Evolutionary conservation across 2,888 invertebrate genomes (phyloP).

Genomic region (Plagodis pulveraria): DNA sequence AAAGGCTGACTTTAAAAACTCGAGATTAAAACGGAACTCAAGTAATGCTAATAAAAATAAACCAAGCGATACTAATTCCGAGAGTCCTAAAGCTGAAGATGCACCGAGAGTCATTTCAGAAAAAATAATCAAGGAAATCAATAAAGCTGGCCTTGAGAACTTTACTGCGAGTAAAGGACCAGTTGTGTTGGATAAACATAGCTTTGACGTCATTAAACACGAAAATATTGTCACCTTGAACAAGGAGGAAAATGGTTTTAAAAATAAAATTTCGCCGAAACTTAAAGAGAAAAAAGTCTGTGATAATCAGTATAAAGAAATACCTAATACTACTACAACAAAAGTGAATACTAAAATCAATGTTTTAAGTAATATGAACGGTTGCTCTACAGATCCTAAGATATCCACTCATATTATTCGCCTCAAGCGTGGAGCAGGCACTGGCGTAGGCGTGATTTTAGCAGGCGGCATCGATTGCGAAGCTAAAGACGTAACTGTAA

Average conservation of each 20-base stretch:
- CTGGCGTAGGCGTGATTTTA: conserved; percentile 94
- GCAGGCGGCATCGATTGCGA: conserved; percentile 96
- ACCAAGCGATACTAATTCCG: conserved; percentile 60
- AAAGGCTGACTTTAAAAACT: conserved; percentile 76
- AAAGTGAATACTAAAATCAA: conserved; percentile 42
- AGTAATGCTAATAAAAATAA: conserved; percentile 71
- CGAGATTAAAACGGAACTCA: conserved; percentile 75
- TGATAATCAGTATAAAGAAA: conserved; percentile 42
- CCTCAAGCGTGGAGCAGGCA: conserved; percentile 69
- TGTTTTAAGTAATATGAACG: conserved; percentile 36
- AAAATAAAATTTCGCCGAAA: conserved; percentile 42
- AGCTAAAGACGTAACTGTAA: conserved; percentile 95
- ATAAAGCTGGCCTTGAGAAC: conserved; percentile 65
- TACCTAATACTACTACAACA: conserved; percentile 32
- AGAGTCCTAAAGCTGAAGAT: conserved; percentile 65
- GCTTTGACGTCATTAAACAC: conserved; percentile 41
- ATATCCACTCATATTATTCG: conserved; percentile 61
- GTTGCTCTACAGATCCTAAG: conserved; percentile 47
- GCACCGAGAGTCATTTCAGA: conserved; percentile 64
- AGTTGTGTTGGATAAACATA: conserved; percentile 46
- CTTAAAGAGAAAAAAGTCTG: conserved; percentile 38
- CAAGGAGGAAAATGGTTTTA: conserved; percentile 47
- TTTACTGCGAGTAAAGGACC: conserved; percentile 47
- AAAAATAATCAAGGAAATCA: conserved; percentile 68
- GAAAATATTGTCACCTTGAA: conserved; percentile 36